Evolutionary conservation across 2,113 vertebrate species (phyloP).

Genomic region (Steatornis caripensis): DNA sequence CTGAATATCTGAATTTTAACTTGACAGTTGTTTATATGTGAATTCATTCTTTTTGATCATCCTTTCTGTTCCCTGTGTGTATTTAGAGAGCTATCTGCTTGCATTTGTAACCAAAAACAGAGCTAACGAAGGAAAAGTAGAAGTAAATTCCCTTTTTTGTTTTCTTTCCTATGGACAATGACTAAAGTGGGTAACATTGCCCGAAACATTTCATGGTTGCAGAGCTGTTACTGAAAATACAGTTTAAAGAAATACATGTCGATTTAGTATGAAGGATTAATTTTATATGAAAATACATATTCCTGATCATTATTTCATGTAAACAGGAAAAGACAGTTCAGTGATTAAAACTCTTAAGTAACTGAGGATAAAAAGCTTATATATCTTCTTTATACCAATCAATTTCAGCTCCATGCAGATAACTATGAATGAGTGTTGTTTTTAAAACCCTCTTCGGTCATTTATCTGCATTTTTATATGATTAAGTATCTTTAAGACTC

Average conservation of each 20-base stretch:
- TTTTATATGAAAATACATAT: neutral
- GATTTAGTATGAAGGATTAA: neutral
- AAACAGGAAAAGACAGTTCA: neutral
- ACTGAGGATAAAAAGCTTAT: neutral
- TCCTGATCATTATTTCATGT: neutral
- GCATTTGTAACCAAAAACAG: neutral
- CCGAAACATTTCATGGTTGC: neutral
- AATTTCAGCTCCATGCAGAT: neutral
- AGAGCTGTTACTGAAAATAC: neutral
- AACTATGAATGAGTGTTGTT: neutral
- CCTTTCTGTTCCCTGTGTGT: accelerated
- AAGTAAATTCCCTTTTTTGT: neutral
- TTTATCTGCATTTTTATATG: neutral
- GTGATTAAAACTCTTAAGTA: neutral
- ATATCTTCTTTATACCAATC: neutral
- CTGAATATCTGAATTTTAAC: neutral
- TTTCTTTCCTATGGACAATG: neutral
- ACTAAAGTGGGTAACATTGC: neutral
- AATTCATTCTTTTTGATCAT: neutral
- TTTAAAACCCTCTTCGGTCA: neutral
- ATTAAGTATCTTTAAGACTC: neutral
- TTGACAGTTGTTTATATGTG: neutral
- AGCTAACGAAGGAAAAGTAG: neutral
- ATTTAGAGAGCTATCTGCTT: neutral
- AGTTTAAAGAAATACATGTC: neutral